phyloP scores from a whole-genome alignment of 2,113 vertebrate species.

The Pogonocichla stellata region DNA sequence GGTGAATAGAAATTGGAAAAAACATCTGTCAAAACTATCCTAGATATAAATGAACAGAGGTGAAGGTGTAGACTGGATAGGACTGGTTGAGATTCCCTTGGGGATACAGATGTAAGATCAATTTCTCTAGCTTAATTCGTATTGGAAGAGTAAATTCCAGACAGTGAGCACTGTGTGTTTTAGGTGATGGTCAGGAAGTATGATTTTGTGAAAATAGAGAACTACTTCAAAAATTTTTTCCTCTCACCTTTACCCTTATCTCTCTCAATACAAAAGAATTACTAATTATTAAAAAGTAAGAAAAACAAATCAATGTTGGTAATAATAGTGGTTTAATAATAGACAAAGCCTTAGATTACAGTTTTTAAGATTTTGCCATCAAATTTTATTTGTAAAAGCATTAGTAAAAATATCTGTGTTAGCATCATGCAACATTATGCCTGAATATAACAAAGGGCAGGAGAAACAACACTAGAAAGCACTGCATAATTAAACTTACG shows the following conservation, averaged over 20 bases:
- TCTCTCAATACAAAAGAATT: not conserved
- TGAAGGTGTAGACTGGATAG: not conserved
- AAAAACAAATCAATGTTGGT: not conserved
- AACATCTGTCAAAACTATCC: not conserved
- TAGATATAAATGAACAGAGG: not conserved
- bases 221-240: not conserved
- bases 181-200: not conserved
- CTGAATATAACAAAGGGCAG: not conserved
- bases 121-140: not conserved
- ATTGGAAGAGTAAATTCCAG: not conserved
- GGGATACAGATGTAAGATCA: not conserved
- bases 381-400: not conserved
- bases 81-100: not conserved
- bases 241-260: not conserved
- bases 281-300: not conserved
- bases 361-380: not conserved
- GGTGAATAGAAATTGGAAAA: not conserved
- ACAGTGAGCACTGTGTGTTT: rapidly evolving
- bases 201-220: not conserved
- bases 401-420: not conserved
- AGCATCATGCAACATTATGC: not conserved
- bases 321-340: not conserved
- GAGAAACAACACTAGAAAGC: not conserved
- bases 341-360: not conserved
- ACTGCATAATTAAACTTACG: not conserved